Percentiles rank a stretch among this genome's conserved stretches.
Evolutionary conservation across 2,888 invertebrate species (phyloP).

Genomic region (Ennomos quercinarius): DNA sequence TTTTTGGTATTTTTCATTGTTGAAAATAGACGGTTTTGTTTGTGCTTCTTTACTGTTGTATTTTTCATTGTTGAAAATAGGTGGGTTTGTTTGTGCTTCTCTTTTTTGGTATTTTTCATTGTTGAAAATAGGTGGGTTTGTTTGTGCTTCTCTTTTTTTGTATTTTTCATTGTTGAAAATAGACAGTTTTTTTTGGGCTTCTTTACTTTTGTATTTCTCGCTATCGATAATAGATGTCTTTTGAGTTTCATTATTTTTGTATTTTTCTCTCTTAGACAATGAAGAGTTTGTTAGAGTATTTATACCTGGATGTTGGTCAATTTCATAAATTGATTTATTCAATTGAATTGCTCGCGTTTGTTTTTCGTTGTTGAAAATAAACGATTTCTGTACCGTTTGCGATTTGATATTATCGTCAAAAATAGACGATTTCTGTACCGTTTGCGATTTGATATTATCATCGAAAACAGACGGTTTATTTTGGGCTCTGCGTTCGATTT

Average conservation of each 20-base stretch:
- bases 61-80: too few species aligned
- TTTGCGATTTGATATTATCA: too few species aligned
- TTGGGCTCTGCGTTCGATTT: not conserved
- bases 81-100: too few species aligned
- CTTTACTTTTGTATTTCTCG: not conserved
- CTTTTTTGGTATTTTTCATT: constrained; percentile 16
- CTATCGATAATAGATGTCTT: not conserved
- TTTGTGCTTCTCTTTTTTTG: not conserved
- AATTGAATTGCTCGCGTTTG: not conserved
- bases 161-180: constrained; percentile 14
- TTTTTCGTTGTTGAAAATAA: not conserved
- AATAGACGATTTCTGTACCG: not conserved
- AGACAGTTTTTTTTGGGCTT: not conserved
- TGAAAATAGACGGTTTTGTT: not conserved
- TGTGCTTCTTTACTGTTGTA: not conserved
- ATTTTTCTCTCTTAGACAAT: not conserved
- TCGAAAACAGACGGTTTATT: not conserved
- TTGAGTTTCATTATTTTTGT: constrained; percentile 1
- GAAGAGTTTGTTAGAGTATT: not conserved
- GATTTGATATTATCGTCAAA: not conserved
- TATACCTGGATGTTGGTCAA: not conserved
- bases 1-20: too few species aligned
- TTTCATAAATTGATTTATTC: constrained; percentile 14
- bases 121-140: constrained; percentile 16
- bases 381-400: not conserved